phyloP scores from a whole-genome alignment of 2,888 invertebrate species.

The Beris chalybata region DNA sequence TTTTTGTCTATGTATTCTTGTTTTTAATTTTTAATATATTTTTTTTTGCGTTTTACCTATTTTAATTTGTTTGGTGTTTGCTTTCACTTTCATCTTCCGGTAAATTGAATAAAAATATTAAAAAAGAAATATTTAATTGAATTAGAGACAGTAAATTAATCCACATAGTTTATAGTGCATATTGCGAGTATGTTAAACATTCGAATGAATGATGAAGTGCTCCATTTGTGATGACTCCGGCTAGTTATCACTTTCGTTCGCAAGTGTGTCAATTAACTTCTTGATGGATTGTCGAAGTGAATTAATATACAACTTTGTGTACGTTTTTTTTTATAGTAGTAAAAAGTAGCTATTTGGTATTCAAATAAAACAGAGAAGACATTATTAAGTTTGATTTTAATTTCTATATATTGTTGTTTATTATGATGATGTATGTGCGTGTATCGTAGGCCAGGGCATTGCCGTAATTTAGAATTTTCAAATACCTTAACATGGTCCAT shows the following conservation, averaged over 20 bases:
- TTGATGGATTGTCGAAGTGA: too few relatives aligned
- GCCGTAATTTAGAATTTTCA: conserved; percentile 61
- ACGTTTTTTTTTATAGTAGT: neutral
- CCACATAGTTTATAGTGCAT: neutral
- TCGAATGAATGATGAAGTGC: too few relatives aligned
- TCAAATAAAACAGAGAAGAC: neutral
- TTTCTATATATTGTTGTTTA: neutral
- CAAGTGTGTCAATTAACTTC: too few relatives aligned
- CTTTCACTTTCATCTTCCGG: conserved; percentile 31
- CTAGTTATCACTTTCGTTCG: too few relatives aligned
- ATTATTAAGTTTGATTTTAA: neutral
- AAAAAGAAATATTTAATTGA: conserved; percentile 39
- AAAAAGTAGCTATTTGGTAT: neutral
- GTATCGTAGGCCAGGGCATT: conserved; percentile 81
- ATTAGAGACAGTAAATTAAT: conserved; percentile 9
- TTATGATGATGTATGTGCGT: conserved; percentile 37
- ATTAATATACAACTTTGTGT: neutral
- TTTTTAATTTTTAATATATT: conserved; percentile 35
- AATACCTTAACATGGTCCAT: neutral
- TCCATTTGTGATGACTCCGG: too few relatives aligned
- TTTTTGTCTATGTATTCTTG: conserved; percentile 35
- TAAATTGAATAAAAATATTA: conserved; percentile 36
- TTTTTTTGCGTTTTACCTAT: conserved; percentile 35
- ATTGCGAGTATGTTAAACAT: neutral
- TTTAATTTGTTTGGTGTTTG: conserved; percentile 37